Evolutionary conservation across 2,888 invertebrate genomes (phyloP), one percentile per base, ranked within the genome.

Genomic region (Spisula solida): DNA sequence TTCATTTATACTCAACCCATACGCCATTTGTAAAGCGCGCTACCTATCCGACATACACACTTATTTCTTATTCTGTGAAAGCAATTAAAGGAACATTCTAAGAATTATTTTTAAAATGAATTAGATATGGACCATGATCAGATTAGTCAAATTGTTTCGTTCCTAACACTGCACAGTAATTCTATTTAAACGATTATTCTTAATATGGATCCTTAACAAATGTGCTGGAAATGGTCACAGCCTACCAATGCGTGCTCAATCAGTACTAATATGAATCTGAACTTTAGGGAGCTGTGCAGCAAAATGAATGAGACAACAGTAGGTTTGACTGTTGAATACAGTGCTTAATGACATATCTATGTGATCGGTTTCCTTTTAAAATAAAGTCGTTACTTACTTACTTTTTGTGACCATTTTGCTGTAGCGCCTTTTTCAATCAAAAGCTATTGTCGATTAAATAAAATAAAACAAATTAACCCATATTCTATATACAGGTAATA

Each of bases 151-250:
- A 75, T 31, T 75, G 75, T 75, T 75, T 75, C 75, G 75, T 75
- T 75, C 75, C 75, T 75, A 75, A 75, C 75, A 75, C 75, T 16
- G 34, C 75, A 31, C 29, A 75, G 75, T 75, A 75, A 75, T 75
- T 75, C 16, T 75, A 75, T 75, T 75, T 75, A 75, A 75, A 75
- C 25, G 75, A 75, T 34, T 16, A 31, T 75, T 75, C 75, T 75
- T 75, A 34, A 75, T 75, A 75, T 75, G 34, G 75, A 31, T 31
- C 25, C 60, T 34, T 16, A 34, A 14, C 25, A 16, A 75, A 8
- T 18, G 29, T 4, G 16, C 12, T 75, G 14, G 34, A 34, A 75
- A 4, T 31, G 1, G 25, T 75, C n/a, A n/a, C n/a, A n/a, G n/a
- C 31, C 29, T 16, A 75, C 60, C 20, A 8, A 14, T 70, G 29